Base-by-base conservation (phyloP, 2,888 invertebrate species). In the Dasypolia templi region DNA sequence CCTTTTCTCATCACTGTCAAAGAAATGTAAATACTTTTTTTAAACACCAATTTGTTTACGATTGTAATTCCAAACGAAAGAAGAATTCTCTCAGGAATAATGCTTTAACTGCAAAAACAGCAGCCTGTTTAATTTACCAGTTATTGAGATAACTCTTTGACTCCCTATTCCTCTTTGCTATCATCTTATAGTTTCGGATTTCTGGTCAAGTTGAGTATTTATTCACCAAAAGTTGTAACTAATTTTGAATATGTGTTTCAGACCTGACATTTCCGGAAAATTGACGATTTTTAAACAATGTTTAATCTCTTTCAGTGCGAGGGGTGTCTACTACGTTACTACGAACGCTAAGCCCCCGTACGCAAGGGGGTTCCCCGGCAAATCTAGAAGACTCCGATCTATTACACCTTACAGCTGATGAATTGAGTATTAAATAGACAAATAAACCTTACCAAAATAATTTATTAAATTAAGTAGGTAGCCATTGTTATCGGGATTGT, bases 251-350 rank as follows among this genome's bases (percentile, higher is more conserved):
- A 5, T 5, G 22, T 17, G 29, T 14, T 35, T n/a, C 35, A 35
- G n/a, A n/a, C 2, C 12, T 19, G 26, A 19, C 19, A 3, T 17
- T 59, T 62, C 9, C 19, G 35, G n/a, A 46, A 35, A 26, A 46
- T 44, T 26, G 6, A n/a, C 3, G 19, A 35, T 46, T 6, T 29
- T 42, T 12, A 73, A 61, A 49, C 17, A 69, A 17, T 53, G 2
- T 70, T 46, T 62, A 80, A 71, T 81, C 94, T 63, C 0, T 86
- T 96, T 62, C 94, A 98, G 98, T 88, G 98, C 98, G 26, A 96
- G 98, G 88, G 98, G 98, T n/a, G 97, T 98, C 26, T 98, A 97
- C 91, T 98, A 98, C 92, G 98, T 98, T n/a, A 97, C 98, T 74
- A 98, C 98, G 68, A 98, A 98, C 94, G 97, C 97, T 5, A 97